phyloP scores from a whole-genome alignment of 2,797 vertebrate species.

The Pelochelys cantorii region DNA sequence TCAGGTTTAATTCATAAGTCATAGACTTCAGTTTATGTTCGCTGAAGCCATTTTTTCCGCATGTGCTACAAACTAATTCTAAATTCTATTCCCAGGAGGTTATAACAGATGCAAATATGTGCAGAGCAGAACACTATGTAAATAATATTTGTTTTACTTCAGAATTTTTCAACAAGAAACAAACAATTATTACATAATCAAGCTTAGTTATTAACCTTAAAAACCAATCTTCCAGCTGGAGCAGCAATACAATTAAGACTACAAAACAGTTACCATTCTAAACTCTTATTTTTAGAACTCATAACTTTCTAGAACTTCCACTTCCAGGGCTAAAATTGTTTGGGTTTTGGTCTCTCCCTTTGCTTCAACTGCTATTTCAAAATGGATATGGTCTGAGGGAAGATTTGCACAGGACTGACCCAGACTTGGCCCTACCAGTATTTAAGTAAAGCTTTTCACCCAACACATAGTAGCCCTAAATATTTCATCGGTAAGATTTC shows the following conservation, averaged over 20 bases:
- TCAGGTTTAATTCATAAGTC: neutral
- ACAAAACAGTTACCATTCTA: neutral
- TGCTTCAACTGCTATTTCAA: neutral
- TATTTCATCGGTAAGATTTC: neutral
- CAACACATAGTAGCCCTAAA: neutral
- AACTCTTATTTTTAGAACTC: accelerated
- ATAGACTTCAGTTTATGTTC: neutral
- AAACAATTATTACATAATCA: neutral
- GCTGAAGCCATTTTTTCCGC: neutral
- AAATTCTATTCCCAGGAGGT: neutral
- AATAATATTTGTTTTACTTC: neutral
- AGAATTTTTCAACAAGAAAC: neutral
- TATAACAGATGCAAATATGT: neutral
- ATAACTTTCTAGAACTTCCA: neutral
- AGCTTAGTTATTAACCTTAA: neutral
- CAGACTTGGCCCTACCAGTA: neutral
- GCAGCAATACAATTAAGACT: neutral
- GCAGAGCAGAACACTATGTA: neutral
- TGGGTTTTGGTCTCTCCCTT: neutral
- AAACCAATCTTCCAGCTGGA: neutral
- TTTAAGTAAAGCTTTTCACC: neutral
- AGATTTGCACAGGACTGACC: neutral
- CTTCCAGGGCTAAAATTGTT: neutral
- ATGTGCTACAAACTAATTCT: neutral
- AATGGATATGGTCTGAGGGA: accelerated